phyloP scores from a whole-genome alignment of 2,113 vertebrate species.

The Macroglossus sobrinus region DNA sequence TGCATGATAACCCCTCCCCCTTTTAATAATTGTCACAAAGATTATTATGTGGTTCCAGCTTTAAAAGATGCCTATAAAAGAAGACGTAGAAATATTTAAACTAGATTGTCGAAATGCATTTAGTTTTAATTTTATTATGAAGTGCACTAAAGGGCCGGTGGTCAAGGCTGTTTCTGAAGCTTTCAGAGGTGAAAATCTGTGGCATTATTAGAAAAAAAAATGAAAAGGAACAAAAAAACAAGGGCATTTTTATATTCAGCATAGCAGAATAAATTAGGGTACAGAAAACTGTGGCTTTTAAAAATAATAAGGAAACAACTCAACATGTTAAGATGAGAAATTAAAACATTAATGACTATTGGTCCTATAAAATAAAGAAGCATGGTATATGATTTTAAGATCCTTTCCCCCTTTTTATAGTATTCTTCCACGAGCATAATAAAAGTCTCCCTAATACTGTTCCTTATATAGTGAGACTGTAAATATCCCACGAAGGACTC shows the following conservation, averaged over 20 bases:
- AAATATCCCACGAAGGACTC: not conserved
- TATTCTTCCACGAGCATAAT: not conserved
- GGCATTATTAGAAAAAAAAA: conserved; percentile 18
- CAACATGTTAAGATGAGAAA: not conserved
- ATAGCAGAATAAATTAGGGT: not conserved
- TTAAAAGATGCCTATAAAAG: conserved; percentile 51
- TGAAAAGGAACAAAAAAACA: conserved; percentile 13
- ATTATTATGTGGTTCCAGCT: conserved; percentile 11
- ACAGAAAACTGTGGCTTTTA: not conserved
- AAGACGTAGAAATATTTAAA: conserved; percentile 65
- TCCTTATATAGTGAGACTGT: not conserved
- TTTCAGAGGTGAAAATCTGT: conserved; percentile 42
- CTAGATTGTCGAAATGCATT: conserved; percentile 66
- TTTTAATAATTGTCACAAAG: conserved; percentile 55
- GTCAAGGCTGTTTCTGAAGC: not conserved
- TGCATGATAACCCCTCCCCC: conserved; percentile 5
- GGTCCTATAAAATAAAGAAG: not conserved
- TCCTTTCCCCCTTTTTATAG: not conserved
- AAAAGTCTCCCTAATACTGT: not conserved
- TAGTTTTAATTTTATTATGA: conserved; percentile 71
- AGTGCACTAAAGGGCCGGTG: conserved; percentile 40
- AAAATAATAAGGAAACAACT: conserved; percentile 28
- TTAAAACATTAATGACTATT: not conserved
- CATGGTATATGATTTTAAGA: not conserved
- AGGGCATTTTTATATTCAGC: conserved; percentile 46